Evolutionary conservation across 2,888 invertebrate genomes (phyloP).

Genomic region (Heliconius ismenius): DNA sequence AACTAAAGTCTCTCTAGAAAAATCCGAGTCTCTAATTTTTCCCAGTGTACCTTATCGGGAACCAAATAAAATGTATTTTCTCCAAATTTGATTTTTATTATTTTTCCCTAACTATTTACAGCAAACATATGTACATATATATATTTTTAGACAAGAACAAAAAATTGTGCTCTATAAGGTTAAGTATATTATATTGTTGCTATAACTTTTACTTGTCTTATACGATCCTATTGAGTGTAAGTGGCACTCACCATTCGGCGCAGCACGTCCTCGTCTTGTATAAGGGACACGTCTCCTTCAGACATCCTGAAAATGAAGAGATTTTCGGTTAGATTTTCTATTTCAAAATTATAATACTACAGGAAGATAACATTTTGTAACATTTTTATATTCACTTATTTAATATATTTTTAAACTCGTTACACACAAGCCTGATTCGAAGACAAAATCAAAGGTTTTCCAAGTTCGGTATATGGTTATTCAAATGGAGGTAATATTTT

Average conservation of each 20-base stretch:
- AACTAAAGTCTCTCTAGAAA: too few species aligned
- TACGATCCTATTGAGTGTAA: neutral
- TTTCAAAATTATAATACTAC: neutral
- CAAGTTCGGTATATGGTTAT: neutral
- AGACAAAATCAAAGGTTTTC: too few species aligned
- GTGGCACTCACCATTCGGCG: conserved; percentile 85
- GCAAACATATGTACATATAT: too few species aligned
- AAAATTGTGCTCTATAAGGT: too few species aligned
- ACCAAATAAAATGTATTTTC: too few species aligned
- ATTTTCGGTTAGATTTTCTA: neutral
- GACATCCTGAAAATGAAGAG: conserved; percentile 72
- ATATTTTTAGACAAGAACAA: too few species aligned
- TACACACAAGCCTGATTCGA: too few species aligned
- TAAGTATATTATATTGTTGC: too few species aligned
- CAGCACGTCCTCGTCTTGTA: conserved; percentile 89
- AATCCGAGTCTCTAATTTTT: too few species aligned
- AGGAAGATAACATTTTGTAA: neutral
- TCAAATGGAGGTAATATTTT: neutral
- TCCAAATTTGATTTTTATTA: too few species aligned
- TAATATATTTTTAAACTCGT: neutral
- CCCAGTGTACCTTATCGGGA: too few species aligned
- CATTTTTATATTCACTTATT: neutral
- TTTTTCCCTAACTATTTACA: too few species aligned
- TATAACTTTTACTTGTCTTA: neutral
- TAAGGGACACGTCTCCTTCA: conserved; percentile 85